Evolutionary conservation across 1,140 invertebrate species (phyloP).

Genomic region (Pseudobourletiella spinata): DNA sequence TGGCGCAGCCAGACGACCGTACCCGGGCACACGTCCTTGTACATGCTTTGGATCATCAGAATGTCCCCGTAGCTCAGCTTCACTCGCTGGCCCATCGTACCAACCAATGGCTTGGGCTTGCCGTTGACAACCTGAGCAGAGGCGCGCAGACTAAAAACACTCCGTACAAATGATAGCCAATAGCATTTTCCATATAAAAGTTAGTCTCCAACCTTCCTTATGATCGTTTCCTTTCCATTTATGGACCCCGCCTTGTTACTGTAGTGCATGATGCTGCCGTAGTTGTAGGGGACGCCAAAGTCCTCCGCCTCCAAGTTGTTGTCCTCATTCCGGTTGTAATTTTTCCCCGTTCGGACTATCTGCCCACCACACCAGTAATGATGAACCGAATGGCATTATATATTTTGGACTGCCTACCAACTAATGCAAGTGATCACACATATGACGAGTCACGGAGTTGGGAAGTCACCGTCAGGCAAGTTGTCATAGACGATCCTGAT

Average conservation of each 20-base stretch:
- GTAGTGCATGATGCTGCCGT: slow-evolving; percentile 29
- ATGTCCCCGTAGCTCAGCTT: slow-evolving; percentile 62
- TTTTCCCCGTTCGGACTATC: slow-evolving; percentile 16
- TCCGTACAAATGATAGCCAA: too few relatives aligned
- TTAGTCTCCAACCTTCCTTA: slow-evolving; percentile 13
- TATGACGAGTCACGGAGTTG: neutral
- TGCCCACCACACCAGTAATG: too few relatives aligned
- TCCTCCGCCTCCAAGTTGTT: slow-evolving; percentile 6
- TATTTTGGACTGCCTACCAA: neutral
- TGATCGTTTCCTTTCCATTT: slow-evolving; percentile 26
- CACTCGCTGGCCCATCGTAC: slow-evolving; percentile 53
- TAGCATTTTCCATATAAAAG: neutral
- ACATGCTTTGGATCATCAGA: slow-evolving; percentile 64
- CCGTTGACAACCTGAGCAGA: too few relatives aligned
- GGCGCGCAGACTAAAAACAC: too few relatives aligned
- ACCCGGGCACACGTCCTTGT: slow-evolving; percentile 46
- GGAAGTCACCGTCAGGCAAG: slow-evolving; percentile 3
- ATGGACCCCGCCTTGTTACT: slow-evolving; percentile 18
- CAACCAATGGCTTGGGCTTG: slow-evolving; percentile 16
- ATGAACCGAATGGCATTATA: neutral
- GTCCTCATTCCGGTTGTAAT: slow-evolving; percentile 27
- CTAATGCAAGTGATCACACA: neutral
- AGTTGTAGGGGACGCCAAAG: slow-evolving; percentile 31
- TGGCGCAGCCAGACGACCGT: too few relatives aligned
- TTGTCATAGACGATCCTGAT: slow-evolving; percentile 18